phyloP scores from a whole-genome alignment of 1,140 invertebrate species.

The Rhysida immarginata region DNA sequence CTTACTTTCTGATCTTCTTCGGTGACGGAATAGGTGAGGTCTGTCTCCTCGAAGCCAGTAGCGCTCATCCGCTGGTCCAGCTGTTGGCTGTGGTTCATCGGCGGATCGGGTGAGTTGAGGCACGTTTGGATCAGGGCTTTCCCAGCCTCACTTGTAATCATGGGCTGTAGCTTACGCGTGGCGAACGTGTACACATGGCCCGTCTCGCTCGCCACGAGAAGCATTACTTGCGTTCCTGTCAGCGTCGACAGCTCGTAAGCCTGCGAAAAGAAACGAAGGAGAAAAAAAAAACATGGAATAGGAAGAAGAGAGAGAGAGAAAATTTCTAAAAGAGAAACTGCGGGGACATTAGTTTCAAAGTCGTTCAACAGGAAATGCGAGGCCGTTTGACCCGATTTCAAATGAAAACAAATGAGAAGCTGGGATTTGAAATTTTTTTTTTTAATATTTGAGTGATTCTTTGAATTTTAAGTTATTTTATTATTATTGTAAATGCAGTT shows the following conservation, averaged over 20 bases:
- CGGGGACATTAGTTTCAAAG: too few species aligned
- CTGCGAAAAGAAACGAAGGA: too few species aligned
- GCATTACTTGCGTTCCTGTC: slow-evolving; percentile 98
- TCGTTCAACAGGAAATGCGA: too few species aligned
- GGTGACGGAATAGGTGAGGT: slow-evolving; percentile 89
- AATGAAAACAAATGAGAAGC: too few species aligned
- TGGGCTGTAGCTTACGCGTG: slow-evolving; percentile 94
- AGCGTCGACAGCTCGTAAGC: slow-evolving; percentile 97
- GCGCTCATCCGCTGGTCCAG: slow-evolving; percentile 90
- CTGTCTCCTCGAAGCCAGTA: slow-evolving; percentile 95
- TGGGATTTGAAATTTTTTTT: too few species aligned
- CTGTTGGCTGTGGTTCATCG: slow-evolving; percentile 35
- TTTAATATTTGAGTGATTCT: too few species aligned
- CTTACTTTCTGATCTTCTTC: slow-evolving; percentile 92
- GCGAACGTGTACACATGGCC: slow-evolving; percentile 99
- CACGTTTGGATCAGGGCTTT: slow-evolving; percentile 98
- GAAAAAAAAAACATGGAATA: too few species aligned
- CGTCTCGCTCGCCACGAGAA: slow-evolving; percentile 86
- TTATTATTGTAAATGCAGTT: too few species aligned
- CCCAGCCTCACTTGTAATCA: slow-evolving; percentile 98
- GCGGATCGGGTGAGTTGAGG: slow-evolving; percentile 90
- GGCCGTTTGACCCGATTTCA: too few species aligned
- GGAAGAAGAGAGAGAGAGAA: too few species aligned
- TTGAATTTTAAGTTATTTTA: too few species aligned
- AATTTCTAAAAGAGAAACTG: too few species aligned